phyloP scores from a whole-genome alignment of 2,888 invertebrate genomes.

The Agrotis segetum region DNA sequence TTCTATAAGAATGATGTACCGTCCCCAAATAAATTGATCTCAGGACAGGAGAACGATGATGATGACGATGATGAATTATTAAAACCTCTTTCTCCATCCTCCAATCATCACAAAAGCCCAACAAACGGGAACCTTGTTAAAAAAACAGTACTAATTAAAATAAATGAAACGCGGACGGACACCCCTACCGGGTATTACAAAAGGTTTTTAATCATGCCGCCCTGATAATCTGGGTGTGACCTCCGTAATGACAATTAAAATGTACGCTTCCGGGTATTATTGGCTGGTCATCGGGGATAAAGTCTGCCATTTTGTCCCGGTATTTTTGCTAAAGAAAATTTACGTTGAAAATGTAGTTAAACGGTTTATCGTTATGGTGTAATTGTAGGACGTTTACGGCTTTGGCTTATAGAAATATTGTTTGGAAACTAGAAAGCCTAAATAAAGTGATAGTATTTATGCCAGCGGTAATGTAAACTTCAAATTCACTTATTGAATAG shows the following conservation, averaged over 20 bases:
- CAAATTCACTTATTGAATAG: too few relatives aligned
- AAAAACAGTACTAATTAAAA: slow-evolving; percentile 57
- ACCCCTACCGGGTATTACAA: slow-evolving; percentile 57
- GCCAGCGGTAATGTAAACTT: too few relatives aligned
- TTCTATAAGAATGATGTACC: too few relatives aligned
- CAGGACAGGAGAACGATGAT: too few relatives aligned
- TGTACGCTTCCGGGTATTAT: slow-evolving; percentile 59
- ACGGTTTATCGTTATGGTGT: background rate
- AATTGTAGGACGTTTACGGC: background rate
- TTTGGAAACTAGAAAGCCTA: too few relatives aligned
- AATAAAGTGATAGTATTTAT: too few relatives aligned
- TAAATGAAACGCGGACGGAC: slow-evolving; percentile 47
- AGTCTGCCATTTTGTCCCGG: slow-evolving; percentile 11
- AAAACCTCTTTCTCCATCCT: background rate
- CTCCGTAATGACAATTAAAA: slow-evolving; percentile 70
- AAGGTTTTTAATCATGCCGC: slow-evolving; percentile 66
- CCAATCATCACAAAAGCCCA: background rate
- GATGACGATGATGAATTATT: too few relatives aligned
- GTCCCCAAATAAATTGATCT: too few relatives aligned
- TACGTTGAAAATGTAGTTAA: slow-evolving; percentile 5
- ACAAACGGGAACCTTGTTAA: slow-evolving; percentile 30
- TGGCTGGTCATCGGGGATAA: slow-evolving; percentile 29
- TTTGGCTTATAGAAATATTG: background rate
- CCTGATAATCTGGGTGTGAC: slow-evolving; percentile 66
- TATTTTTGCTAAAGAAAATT: slow-evolving; percentile 4